Evolutionary conservation across 2,888 invertebrate species (phyloP), one percentile per base, ranked within the genome.

Genomic region (Yponomeuta cagnagella): DNA sequence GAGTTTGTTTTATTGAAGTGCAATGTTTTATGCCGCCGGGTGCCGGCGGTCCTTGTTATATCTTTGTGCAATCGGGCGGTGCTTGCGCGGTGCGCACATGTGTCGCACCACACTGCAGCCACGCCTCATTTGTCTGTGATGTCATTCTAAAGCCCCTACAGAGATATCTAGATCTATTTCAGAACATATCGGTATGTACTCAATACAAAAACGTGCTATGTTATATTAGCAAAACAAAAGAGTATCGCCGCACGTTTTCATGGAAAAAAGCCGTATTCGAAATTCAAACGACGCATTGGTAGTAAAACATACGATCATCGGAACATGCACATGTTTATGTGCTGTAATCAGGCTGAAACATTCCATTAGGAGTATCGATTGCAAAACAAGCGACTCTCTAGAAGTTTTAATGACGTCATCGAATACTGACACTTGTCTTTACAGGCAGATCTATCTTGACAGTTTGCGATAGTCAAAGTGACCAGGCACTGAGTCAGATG

Each of bases 1-100:
- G 92, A 92, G 90, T 92, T 93, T 86, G 87, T 87, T 91, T 87
- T 89, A 88, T 83, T 86, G 88, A 89, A 89, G 88, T 91, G 88
- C 90, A 89, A 92, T 91, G 88, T 89, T 92, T 90, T 90, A 91
- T 90, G 89, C 90, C 88, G 85, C 90, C 91, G 92, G 90, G 86
- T 80, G 81, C 88, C 91, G 90, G 86, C 80, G 86, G 91, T 88
- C 81, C 85, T 91, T 91, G 90, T 91, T 91, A 90, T 88, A 78
- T 82, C 83, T 80, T 58, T 88, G 87, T 89, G 90, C 90, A 88
- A 87, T 84, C 82, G 83, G 82, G 81, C 83, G 80, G 79, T 79
- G 85, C 78, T 77, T 78, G 84, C 76, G 77, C 48, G 66, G 69
- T 48, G 68, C 82, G 82, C 78, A 78, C 76, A 58, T 79, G 81